Evolutionary conservation across 2,888 invertebrate species (phyloP), one percentile per base, ranked within the genome.

Genomic region (Tinea semifulvella): DNA sequence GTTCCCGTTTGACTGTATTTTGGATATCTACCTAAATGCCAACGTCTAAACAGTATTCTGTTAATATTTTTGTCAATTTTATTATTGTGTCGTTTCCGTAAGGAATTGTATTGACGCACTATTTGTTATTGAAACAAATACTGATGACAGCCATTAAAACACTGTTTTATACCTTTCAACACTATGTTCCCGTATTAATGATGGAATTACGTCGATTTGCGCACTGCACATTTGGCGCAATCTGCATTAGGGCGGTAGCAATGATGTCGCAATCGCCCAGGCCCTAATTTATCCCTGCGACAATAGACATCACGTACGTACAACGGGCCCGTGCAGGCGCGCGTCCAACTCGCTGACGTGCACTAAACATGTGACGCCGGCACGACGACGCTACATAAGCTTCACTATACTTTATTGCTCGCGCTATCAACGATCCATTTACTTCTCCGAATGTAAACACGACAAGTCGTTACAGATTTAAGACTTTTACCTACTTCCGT

Each of bases 181-280:
- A 20, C 11, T 40, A 36, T 36, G 17, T 11, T 20, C 22, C 5
- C 13, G n/a, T 8, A 20, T 39, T 39, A 19, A 39, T 39, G 39
- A 16, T 40, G 40, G 22, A 38, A 38, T 38, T 18, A 16, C 19
- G 19, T 10, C 40, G 22, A 40, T 65, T 69, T 70, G 72, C 70
- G 65, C 71, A 73, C 68, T 67, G 70, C 69, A 68, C 69, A 58
- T 68, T 59, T 67, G 65, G 51, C 54, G 59, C 54, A 54, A 49
- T 54, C 60, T 31, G 13, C 28, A 40, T 20, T 22, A 40, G 40
- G 40, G 40, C 58, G 56, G 58, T n/a, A 55, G 56, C 50, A 50
- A 52, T 54, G 56, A 60, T 65, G 63, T 61, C 52, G 66, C 64
- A 66, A 67, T 68, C 59, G 52, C 47, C 52, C 54, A 49, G 51